A percentile compares a stretch with the other conserved stretches of the same genome.
These are phyloP conservation scores for Rutpela maculata DNA, from an alignment of 2,888 invertebrate genomes.

Conservation along the genomic window DNA sequence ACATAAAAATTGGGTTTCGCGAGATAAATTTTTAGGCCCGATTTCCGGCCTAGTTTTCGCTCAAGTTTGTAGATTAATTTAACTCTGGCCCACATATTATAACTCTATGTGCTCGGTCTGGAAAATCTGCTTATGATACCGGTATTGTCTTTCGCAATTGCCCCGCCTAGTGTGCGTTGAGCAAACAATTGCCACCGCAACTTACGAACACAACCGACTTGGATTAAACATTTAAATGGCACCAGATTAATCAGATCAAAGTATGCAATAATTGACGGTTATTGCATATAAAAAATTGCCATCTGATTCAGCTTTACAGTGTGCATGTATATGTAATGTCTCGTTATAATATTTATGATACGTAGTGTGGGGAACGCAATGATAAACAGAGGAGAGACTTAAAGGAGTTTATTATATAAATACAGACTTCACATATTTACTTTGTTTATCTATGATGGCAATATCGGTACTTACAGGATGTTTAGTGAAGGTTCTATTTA, in stretches of 20 bases:
- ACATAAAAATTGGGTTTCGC: not conserved
- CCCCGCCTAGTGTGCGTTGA: not conserved
- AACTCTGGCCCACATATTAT: not conserved
- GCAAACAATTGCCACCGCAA: not conserved
- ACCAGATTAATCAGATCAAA: not conserved
- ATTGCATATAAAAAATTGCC: not conserved
- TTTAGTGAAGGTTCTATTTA: slow-evolving; percentile 39
- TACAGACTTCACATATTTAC: slow-evolving; percentile 43
- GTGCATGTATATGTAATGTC: not conserved
- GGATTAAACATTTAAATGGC: not conserved
- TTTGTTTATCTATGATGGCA: slow-evolving; percentile 43
- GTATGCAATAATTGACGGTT: not conserved
- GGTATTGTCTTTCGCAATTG: not conserved
- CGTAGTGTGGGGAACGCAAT: slow-evolving; percentile 10
- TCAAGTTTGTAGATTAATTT: not conserved
- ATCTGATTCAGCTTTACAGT: not conserved
- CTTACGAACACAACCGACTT: not conserved
- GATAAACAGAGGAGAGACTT: slow-evolving; percentile 22
- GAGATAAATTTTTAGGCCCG: not conserved
- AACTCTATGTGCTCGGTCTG: not conserved
- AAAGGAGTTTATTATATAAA: slow-evolving; percentile 33
- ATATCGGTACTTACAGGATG: slow-evolving; percentile 47
- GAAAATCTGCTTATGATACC: not conserved
- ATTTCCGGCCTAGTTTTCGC: not conserved
- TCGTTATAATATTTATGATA: not conserved